Percentiles rank a stretch among this genome's conserved stretches.
Conservation (phyloP, 2,797 vertebrate genomes). For the Rhinoraja longicauda region DNA sequence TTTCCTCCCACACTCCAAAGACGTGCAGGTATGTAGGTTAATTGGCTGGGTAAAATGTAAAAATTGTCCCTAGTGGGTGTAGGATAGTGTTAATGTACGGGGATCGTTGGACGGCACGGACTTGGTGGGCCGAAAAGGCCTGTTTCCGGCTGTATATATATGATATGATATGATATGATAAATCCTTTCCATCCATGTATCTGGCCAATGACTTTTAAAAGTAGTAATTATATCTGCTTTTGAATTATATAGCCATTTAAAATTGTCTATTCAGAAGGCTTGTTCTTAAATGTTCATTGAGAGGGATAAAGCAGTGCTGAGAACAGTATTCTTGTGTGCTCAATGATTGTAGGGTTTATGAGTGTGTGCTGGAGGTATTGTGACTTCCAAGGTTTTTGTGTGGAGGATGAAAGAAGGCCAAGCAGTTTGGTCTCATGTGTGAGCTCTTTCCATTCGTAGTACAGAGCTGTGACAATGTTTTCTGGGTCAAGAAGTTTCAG, state of each 20-base stretch:
- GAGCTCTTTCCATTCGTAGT: neutral
- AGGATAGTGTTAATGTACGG: too few species aligned
- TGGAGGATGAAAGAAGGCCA: neutral
- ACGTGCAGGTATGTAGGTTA: too few species aligned
- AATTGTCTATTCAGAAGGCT: neutral
- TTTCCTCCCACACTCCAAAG: too few species aligned
- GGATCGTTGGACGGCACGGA: too few species aligned
- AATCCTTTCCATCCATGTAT: too few species aligned
- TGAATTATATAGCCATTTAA: neutral
- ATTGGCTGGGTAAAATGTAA: too few species aligned
- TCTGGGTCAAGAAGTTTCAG: neutral
- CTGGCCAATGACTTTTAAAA: too few species aligned
- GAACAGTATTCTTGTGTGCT: neutral
- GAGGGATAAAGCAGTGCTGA: neutral
- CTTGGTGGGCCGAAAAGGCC: too few species aligned
- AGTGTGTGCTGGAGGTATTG: neutral
- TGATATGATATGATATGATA: too few species aligned
- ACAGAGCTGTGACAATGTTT: neutral
- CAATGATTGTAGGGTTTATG: neutral
- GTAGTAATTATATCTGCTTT: neutral
- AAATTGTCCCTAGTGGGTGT: too few species aligned
- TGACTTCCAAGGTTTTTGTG: neutral
- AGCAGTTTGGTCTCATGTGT: neutral
- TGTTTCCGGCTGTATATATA: too few species aligned
- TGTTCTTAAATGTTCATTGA: neutral